Percentiles rank a stretch among this genome's conserved stretches.
Evolutionary conservation across 1,140 invertebrate genomes (phyloP).

Genomic region (Archivesica marissinica): DNA sequence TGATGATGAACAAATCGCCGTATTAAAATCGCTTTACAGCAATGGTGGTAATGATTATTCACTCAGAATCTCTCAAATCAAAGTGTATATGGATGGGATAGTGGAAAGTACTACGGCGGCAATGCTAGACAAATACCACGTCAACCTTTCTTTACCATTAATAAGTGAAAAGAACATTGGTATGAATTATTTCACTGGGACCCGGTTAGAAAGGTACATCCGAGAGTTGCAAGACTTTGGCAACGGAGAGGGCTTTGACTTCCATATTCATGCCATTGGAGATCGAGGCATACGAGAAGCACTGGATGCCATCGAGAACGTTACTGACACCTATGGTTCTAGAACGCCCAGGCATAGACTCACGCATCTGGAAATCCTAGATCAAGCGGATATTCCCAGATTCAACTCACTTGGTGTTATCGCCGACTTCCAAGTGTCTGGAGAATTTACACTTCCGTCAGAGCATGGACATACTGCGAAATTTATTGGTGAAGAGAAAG

Average conservation of each 20-base stretch:
- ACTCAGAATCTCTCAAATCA: conserved; percentile 56
- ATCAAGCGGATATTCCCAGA: conserved; percentile 11
- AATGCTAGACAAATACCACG: conserved; percentile 39
- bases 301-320: conserved; percentile 55
- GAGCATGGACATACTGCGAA: background rate
- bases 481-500: conserved; percentile 40
- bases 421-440: conserved; percentile 67
- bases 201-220: conserved; percentile 51
- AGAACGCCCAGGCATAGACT: conserved; percentile 52
- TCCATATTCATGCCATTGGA: conserved; percentile 64
- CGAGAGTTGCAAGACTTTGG: conserved; percentile 50
- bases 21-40: conserved; percentile 45
- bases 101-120: conserved; percentile 60
- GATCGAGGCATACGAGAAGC: conserved; percentile 59
- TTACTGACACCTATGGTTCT: background rate
- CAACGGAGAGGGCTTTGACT: conserved; percentile 55
- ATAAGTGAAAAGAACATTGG: conserved; percentile 53
- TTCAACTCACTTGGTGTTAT: conserved; percentile 50
- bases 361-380: conserved; percentile 60
- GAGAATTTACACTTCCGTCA: conserved; percentile 47
- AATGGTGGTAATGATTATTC: background rate
- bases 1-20: conserved; percentile 51
- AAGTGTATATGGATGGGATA: conserved; percentile 62
- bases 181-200: conserved; percentile 60
- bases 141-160: conserved; percentile 28